Base-by-base conservation (phyloP, 1,140 invertebrate genomes). In the Eueides isabella region DNA sequence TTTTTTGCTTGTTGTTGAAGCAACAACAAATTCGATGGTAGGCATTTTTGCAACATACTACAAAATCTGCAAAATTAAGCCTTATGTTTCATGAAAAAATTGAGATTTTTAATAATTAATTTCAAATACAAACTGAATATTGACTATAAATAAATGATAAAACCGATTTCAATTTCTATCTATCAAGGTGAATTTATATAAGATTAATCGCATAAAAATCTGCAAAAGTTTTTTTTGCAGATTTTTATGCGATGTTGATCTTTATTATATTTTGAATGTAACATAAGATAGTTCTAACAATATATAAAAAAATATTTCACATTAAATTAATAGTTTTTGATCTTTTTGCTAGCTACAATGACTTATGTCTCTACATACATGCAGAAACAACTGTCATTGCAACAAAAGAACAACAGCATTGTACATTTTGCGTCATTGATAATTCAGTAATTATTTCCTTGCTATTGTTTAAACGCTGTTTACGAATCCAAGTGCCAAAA, bases 1-100 rank as follows among this genome's bases (percentile, higher is more conserved):
- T 80, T 96, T 96, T 33, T 93, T 94, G 95, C 94, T 19, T 95
- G 95, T 79, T 94, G 92, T 5, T 94, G 90, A 79, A 96, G 96
- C 26, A n/a, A n/a, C n/a, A n/a, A 96, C 92, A 82, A 96, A 96
- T 72, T 91, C 93, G 0, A 93, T 89, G 29, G 92, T 55, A 1
- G 48, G 19, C 9, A 55, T 23, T 55, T 7, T 23, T 0, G 48
- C 19, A 1, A 19, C 48, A n/a, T 55, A 19, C 6, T 11, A 55
- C 3, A 55, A 55, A 55, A n/a, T 55, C n/a, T 23, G 48, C n/a
- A 2, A 55, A 23, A 0, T 3, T 23, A 48, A 26, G 19, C 19
- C 48, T 55, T 6, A 55, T 9, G 23, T 55, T 4, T 19, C 48
- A 55, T 55, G 7, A 26, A 26, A 19, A 19, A 19, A 44, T 44